Conservation (phyloP, 2,113 vertebrate genomes). For the Paramormyrops kingsleyae region DNA sequence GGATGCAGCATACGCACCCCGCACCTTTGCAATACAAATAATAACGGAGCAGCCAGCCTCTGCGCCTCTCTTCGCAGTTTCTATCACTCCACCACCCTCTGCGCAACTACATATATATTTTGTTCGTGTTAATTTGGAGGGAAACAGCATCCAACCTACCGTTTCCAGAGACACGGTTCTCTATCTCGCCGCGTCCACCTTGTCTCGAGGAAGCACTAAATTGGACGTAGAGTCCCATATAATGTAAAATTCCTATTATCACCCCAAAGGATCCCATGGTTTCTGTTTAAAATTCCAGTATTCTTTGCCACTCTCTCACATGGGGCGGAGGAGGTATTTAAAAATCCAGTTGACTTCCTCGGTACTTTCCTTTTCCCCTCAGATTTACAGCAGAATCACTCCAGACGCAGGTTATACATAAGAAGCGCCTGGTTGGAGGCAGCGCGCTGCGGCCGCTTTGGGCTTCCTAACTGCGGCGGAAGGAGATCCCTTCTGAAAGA, state of each 20-base stretch:
- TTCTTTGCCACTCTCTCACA: constrained; percentile 49
- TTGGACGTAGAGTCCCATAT: constrained; percentile 87
- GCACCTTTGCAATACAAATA: not conserved
- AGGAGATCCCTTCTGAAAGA: constrained; percentile 31
- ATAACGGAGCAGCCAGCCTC: not conserved
- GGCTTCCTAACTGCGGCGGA: constrained; percentile 49
- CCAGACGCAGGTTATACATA: constrained; percentile 6
- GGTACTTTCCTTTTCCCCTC: not conserved
- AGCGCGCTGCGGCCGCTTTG: constrained; percentile 23
- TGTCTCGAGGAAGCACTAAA: constrained; percentile 70
- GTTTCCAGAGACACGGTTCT: constrained; percentile 76
- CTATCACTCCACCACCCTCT: not conserved
- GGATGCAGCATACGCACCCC: not conserved
- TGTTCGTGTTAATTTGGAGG: not conserved
- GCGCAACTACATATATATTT: not conserved
- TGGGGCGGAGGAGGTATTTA: constrained; percentile 36
- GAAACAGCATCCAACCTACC: constrained; percentile 59
- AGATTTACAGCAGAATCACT: not conserved
- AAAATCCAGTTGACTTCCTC: constrained; percentile 41
- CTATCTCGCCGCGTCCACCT: constrained; percentile 63
- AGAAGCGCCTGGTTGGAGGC: not conserved
- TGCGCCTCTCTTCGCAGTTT: not conserved
- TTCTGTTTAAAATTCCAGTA: constrained; percentile 48
- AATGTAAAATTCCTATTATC: constrained; percentile 82
- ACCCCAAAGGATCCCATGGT: constrained; percentile 75